phyloP scores from a whole-genome alignment of 2,113 vertebrate genomes.

The Chauna torquata region DNA sequence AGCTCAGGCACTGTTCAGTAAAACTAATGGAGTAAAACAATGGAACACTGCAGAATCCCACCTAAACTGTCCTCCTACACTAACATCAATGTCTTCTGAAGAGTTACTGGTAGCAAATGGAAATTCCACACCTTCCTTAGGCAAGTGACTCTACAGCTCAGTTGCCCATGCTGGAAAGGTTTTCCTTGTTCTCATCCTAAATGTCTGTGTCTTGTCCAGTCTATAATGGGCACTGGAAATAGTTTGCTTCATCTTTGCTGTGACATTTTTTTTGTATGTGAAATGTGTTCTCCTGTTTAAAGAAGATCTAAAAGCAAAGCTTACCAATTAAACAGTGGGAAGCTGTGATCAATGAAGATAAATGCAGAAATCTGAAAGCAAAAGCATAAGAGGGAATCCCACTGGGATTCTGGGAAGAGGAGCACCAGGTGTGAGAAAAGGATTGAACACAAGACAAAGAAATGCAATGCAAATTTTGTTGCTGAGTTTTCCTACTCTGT shows the following conservation, averaged over 20 bases:
- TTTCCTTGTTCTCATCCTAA: neutral
- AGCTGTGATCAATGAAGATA: neutral
- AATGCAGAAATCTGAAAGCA: neutral
- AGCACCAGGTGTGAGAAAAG: neutral
- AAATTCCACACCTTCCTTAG: neutral
- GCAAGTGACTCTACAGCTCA: neutral
- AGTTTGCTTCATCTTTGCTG: neutral
- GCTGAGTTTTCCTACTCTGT: neutral
- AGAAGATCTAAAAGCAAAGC: neutral
- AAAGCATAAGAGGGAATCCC: neutral
- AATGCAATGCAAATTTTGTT: neutral
- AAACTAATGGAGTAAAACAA: neutral
- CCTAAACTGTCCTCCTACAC: neutral
- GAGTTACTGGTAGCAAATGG: neutral
- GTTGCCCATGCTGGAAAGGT: neutral
- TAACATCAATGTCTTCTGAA: neutral
- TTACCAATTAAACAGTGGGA: neutral
- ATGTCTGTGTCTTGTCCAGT: neutral
- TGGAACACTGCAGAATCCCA: neutral
- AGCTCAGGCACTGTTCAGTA: neutral
- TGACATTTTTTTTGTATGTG: neutral
- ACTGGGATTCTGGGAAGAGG: neutral
- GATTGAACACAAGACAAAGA: neutral
- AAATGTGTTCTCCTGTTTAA: neutral
- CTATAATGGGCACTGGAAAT: neutral